Evolutionary conservation across 92 coral and sea anemone genomes (phyloP).

Genomic region (Palythoa grandis): DNA sequence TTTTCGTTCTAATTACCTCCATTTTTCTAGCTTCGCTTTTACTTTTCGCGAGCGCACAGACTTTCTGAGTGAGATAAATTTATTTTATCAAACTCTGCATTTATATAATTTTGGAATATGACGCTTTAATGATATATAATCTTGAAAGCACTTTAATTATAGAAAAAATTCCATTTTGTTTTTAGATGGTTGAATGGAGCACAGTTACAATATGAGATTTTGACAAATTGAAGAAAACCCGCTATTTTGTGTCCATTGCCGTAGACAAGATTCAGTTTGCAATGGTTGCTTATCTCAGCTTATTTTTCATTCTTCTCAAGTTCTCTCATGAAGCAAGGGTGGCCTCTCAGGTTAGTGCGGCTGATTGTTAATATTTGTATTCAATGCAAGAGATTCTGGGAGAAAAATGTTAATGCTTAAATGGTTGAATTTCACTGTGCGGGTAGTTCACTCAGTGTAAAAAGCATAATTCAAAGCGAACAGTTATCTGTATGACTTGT

Average conservation of each 20-base stretch:
- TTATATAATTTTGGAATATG: neutral
- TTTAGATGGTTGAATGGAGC: neutral
- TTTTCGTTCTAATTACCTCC: neutral
- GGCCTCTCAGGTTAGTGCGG: too few species aligned
- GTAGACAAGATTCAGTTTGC: neutral
- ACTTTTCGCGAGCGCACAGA: neutral
- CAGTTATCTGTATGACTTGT: too few species aligned
- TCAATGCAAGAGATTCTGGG: too few species aligned
- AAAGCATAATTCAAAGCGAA: too few species aligned
- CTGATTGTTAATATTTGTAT: too few species aligned
- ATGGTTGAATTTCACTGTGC: too few species aligned
- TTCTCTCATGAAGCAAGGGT: too few species aligned
- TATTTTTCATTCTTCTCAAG: neutral
- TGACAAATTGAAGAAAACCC: neutral
- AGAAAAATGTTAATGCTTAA: too few species aligned
- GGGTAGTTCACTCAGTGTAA: too few species aligned
- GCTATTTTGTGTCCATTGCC: neutral
- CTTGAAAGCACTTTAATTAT: slow-evolving; percentile 6
- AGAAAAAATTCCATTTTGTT: neutral
- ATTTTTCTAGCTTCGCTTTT: neutral
- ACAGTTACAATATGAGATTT: neutral
- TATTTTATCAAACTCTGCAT: neutral
- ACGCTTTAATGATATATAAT: neutral
- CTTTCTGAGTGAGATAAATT: neutral
- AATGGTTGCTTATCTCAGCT: neutral